Percentiles rank a stretch among this genome's conserved stretches.
Conservation (phyloP, 2,797 vertebrate genomes). For the Rhinella marina region DNA sequence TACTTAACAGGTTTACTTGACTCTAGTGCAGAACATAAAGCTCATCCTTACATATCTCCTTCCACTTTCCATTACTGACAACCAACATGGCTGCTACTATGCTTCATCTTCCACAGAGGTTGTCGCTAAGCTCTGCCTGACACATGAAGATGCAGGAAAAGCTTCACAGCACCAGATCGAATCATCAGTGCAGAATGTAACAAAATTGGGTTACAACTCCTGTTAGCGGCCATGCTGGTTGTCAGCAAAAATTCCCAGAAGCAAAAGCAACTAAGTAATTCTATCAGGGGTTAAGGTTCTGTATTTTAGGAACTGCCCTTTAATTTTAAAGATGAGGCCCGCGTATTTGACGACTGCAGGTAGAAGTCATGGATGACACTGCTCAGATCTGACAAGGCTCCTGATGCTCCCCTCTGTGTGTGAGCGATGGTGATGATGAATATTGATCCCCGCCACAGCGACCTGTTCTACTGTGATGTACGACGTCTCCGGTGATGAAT, state of each 20-base stretch:
- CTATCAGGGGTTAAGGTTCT: too few species aligned
- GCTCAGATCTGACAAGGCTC: neutral
- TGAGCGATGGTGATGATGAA: constrained; percentile 3
- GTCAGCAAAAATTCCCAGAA: too few species aligned
- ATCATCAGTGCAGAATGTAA: neutral
- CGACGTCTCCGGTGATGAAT: neutral
- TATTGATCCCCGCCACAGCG: neutral
- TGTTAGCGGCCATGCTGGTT: too few species aligned
- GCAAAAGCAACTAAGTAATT: too few species aligned
- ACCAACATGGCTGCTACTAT: neutral
- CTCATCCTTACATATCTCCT: too few species aligned
- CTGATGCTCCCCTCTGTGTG: neutral
- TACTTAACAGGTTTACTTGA: too few species aligned
- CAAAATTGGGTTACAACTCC: neutral
- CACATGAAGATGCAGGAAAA: too few species aligned
- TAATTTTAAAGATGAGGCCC: too few species aligned
- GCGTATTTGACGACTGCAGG: neutral
- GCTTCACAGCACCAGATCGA: too few species aligned
- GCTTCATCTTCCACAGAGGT: neutral
- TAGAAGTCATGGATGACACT: neutral
- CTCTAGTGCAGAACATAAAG: too few species aligned
- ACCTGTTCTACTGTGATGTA: constrained; percentile 12
- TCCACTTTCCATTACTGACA: neutral
- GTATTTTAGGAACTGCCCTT: neutral
- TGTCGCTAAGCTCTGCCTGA: neutral